A percentile compares a stretch with the other conserved stretches of the same genome.
These are phyloP conservation scores for Campaea margaritaria DNA, from an alignment of 2,888 invertebrate genomes.

Conservation along the genomic window DNA sequence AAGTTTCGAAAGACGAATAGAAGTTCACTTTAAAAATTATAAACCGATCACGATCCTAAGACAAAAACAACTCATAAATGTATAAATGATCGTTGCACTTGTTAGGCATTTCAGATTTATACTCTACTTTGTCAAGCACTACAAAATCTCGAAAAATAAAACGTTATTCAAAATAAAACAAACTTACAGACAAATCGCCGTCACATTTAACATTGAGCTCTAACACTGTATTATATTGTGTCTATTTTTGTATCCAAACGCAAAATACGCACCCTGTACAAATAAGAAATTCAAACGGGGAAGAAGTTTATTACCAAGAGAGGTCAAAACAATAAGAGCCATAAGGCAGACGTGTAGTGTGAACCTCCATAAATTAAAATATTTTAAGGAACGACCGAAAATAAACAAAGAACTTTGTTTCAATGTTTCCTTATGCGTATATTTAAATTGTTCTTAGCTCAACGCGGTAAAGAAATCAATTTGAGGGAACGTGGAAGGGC, in stretches of 20 bases:
- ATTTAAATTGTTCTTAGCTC: neutral
- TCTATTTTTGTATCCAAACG: neutral
- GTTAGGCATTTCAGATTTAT: no score
- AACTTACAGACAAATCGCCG: neutral
- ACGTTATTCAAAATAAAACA: no score
- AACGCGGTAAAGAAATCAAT: neutral
- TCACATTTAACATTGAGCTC: neutral
- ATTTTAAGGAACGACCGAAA: slow-evolving; percentile 35
- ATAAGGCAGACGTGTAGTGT: slow-evolving; percentile 40
- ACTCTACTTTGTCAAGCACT: no score
- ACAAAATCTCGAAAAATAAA: no score
- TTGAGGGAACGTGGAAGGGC: slow-evolving; percentile 1
- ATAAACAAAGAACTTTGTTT: slow-evolving; percentile 20
- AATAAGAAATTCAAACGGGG: slow-evolving; percentile 34
- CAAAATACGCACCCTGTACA: slow-evolving; percentile 15
- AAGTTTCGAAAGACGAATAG: no score
- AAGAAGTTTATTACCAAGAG: slow-evolving; percentile 39
- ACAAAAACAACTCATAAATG: no score
- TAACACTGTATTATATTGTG: neutral
- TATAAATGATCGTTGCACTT: no score
- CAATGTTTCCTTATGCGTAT: slow-evolving; percentile 8
- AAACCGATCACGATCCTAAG: no score
- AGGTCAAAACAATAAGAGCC: slow-evolving; percentile 51
- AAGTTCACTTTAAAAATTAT: no score
- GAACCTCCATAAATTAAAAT: slow-evolving; percentile 58